Evolutionary conservation across 2,888 invertebrate genomes (phyloP).

Genomic region (Sinhomidia bicolor): DNA sequence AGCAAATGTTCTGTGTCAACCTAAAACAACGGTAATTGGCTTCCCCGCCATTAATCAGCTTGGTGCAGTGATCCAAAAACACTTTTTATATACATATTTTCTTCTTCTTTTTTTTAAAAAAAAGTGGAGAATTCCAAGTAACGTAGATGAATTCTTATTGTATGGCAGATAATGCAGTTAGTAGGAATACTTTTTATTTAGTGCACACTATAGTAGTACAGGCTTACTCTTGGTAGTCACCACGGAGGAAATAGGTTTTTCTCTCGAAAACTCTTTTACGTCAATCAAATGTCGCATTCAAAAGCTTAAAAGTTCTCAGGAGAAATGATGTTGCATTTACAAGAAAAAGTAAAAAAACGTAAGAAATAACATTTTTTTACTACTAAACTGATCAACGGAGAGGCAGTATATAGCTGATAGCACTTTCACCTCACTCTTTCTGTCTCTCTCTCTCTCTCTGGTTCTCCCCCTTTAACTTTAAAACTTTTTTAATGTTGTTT

Average conservation of each 20-base stretch:
- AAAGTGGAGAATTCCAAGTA: no score
- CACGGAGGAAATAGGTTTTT: slow-evolving; percentile 12
- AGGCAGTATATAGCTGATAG: not conserved
- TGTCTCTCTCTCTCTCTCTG: not conserved
- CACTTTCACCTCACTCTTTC: not conserved
- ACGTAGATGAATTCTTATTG: no score
- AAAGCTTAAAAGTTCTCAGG: slow-evolving; percentile 47
- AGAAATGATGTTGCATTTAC: slow-evolving; percentile 33
- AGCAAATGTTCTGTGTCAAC: slow-evolving; percentile 47
- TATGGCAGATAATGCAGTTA: no score
- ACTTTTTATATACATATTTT: no score
- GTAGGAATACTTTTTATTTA: no score
- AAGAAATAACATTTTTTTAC: slow-evolving; percentile 20
- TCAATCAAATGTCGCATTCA: slow-evolving; percentile 62
- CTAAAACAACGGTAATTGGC: slow-evolving; percentile 65
- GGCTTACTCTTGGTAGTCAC: no score
- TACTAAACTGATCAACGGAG: slow-evolving; percentile 35
- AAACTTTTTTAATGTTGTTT: slow-evolving; percentile 37
- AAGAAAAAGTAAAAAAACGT: slow-evolving; percentile 5
- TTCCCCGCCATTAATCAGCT: slow-evolving; percentile 61
- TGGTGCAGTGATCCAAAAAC: slow-evolving; percentile 47
- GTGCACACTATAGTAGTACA: no score
- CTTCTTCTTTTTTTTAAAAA: slow-evolving; percentile 13
- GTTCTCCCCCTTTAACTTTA: not conserved
- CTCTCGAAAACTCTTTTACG: slow-evolving; percentile 9